phyloP scores from a whole-genome alignment of 2,888 invertebrate species.

The Melieria omissa region DNA sequence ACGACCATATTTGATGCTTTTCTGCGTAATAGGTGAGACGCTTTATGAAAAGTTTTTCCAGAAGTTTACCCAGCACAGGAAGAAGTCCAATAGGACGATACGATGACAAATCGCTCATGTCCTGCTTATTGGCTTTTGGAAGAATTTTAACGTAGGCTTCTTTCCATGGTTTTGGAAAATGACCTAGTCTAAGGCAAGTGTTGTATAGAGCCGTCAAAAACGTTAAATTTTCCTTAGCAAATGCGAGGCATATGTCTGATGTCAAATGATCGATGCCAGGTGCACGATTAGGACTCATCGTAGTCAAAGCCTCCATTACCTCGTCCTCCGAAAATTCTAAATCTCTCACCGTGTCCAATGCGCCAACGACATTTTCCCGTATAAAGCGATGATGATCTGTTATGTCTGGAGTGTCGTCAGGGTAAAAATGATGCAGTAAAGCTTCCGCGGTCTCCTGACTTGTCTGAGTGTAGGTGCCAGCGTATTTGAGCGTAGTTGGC shows the following conservation, averaged over 20 bases:
- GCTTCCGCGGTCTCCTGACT: not conserved
- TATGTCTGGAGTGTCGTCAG: too few species aligned
- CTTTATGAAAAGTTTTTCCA: not conserved
- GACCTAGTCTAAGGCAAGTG: not conserved
- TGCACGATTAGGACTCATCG: not conserved
- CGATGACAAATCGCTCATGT: too few species aligned
- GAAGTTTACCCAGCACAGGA: too few species aligned
- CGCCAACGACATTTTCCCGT: not conserved
- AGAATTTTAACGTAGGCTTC: not conserved
- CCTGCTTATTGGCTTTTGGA: too few species aligned
- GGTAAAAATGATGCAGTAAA: not conserved
- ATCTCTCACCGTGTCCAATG: not conserved
- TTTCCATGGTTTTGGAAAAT: slow-evolving; percentile 5
- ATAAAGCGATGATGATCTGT: too few species aligned
- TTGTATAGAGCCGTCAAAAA: not conserved
- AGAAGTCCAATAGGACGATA: too few species aligned
- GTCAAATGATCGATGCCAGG: not conserved
- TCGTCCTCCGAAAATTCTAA: not conserved
- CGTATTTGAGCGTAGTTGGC: not conserved
- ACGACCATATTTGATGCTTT: not conserved
- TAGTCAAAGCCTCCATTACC: not conserved
- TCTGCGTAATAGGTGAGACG: not conserved
- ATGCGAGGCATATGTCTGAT: not conserved
- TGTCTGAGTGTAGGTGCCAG: not conserved
- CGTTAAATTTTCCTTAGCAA: not conserved